Base-by-base conservation (phyloP, 2,888 invertebrate species). In the Bimastos eiseni region DNA sequence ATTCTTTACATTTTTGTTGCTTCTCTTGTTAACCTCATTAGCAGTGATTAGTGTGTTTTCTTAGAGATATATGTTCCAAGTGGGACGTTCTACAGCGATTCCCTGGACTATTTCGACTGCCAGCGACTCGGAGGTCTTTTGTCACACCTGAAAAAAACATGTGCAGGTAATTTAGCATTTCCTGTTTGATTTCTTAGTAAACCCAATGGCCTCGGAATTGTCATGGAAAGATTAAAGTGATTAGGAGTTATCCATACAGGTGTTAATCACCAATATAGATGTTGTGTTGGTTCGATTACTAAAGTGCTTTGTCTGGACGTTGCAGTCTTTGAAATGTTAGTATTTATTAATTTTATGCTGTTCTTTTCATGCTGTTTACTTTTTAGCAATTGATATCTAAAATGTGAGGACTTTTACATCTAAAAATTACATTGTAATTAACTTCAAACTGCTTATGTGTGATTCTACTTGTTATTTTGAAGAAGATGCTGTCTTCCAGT, bases 111-210 rank as follows among this genome's bases (percentile, higher is more conserved):
- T 93, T 96, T 96, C 93, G 96, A 96, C 91, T 96, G 97, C 11
- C 97, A 97, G 93, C 96, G 97, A 90, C 95, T 97, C 89, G 97
- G 97, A 8, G 97, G 97, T 13, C 96, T 97, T 0, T 94, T 97
- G 88, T 96, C 97, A 0, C 97, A 97, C 93, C 95, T 97, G 0
- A 96, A 96, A 84, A 96, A 97, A 93, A 96, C 96, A 3, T 95
- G 96, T 90, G 89, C 90, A 91, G 92, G 92, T 92, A 88, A 24
- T 89, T 49, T n/a, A n/a, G 1, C 8, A 3, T 70, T n/a, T 70
- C n/a, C 8, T 70, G 6, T n/a, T 70, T 30, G n/a, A 70, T 70
- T n/a, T 8, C 30, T n/a, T n/a, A n/a, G 70, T 70, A 70, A 6
- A 70, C 30, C 30, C n/a, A n/a, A n/a, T 8, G 30, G n/a, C 70